These are phyloP conservation scores for Cettia cetti DNA, from an alignment of 2,113 vertebrate species.

Conservation along the genomic window DNA sequence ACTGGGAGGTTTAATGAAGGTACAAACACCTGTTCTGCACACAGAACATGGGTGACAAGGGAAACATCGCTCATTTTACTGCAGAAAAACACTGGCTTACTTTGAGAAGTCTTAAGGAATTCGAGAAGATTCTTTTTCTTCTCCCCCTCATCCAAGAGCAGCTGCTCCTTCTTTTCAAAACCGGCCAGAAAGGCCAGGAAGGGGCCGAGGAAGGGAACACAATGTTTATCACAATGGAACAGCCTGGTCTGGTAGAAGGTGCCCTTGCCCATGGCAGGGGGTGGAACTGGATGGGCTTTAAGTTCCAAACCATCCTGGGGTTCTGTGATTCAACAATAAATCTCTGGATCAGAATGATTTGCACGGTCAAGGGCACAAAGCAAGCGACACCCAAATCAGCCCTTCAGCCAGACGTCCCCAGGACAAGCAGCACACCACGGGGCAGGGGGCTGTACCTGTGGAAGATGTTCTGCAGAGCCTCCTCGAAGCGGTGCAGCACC, in stretches of 20 bases:
- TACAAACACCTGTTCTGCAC: background rate
- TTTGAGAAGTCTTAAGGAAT: background rate
- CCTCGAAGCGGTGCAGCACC: conserved; percentile 87
- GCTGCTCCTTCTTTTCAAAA: background rate
- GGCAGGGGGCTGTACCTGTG: conserved; percentile 79
- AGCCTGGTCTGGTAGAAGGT: background rate
- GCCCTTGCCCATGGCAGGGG: background rate
- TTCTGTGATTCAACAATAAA: background rate
- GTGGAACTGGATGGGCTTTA: background rate
- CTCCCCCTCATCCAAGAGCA: background rate
- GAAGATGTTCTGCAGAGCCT: conserved; percentile 83
- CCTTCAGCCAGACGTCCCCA: background rate
- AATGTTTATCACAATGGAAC: background rate
- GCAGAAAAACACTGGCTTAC: background rate
- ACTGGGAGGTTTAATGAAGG: background rate
- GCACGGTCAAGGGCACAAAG: background rate
- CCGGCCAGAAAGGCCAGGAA: background rate
- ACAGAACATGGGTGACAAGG: background rate
- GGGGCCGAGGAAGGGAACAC: background rate
- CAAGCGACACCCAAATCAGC: rapidly evolving
- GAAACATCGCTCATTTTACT: background rate
- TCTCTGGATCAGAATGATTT: too few species aligned
- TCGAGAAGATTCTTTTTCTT: background rate
- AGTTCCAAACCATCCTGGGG: background rate
- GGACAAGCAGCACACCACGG: too few species aligned